Base-by-base conservation (phyloP, 2,888 invertebrate genomes). In the Cremastinae sp. region DNA sequence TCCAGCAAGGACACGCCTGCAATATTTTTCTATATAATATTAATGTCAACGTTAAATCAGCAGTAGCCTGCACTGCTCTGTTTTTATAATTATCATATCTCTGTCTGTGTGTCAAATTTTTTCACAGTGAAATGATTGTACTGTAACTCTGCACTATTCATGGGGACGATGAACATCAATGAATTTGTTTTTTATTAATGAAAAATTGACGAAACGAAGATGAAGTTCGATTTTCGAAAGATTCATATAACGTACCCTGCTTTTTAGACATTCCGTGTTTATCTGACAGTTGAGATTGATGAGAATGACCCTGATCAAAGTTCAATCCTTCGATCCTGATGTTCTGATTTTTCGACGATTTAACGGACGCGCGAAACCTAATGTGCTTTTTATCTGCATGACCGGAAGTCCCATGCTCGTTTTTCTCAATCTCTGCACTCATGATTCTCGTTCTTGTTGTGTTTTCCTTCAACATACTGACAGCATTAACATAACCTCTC, bases 1-100 rank as follows among this genome's bases (percentile, higher is more conserved):
- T 91, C 87, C 61, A 87, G 81, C 39, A 91, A 82, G 0, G 91
- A 90, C 12, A 85, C 85, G 61, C 81, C 88, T 88, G 41, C 10
- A 80, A 73, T 41, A 62, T 49, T 28, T 28, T 28, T 2, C 5
- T 28, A 70, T 47, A n/a, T 35, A 45, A 35, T 0, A 16, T 18
- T 18, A 9, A 39, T 16, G 39, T 47, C 47, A 18, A 16, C 4
- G 51, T 51, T n/a, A 51, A n/a, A 51, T 22, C 5, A 28, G 28
- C 28, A 22, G n/a, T 1, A 10, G 2, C 0, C 2, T 22, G 20
- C 10, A 9, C 10, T 1, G 4, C 10, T 20, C 1, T 18, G 16
- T 18, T 55, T 28, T 18, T 55, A 14, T 28, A 14, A 35, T 55
- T 20, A 45, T 47, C n/a, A n/a, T 43, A 47, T 47, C n/a, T 1